Evolutionary conservation across 2,888 invertebrate genomes (phyloP), one percentile per base, ranked within the genome.

Genomic region (Caenorhabditis sp.): DNA sequence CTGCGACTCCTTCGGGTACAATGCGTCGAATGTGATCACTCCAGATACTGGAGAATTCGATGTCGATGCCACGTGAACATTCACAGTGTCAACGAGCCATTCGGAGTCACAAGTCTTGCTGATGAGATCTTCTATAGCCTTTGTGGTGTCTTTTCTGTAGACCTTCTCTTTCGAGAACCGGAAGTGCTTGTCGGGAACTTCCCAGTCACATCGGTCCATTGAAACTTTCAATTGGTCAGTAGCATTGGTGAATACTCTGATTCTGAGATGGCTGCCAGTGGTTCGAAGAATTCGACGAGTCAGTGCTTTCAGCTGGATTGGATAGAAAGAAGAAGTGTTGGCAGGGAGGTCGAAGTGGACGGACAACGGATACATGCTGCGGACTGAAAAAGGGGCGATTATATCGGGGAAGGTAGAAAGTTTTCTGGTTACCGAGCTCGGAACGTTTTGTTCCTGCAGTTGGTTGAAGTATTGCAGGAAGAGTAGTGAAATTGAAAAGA

Each of bases 31-130:
- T 1, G 22, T 24, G 1, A 51, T 24, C 11, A 51, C 11, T 22
- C 51, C 51, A 24, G 51, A 51, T 24, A 15, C 24, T 8, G 22
- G 13, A 6, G 5, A 2, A 2, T 24, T 26, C 3, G 24, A 5
- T 4, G 9, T 1, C 1, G 22, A 11, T 2, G 26, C 4, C 15
- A 70, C 51, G 18, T 26, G n/a, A 15, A 70, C 56, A 24, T 70
- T 61, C 3, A 70, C 69, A 18, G 60, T 70, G 22, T 70, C 69
- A 26, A 26, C 20, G 6, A 70, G 60, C 69, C 69, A 70, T 11
- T 70, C 69, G 15, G 26, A 70, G 32, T 32, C 32, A 32, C 32
- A 9, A n/a, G 58, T 26, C 4, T 18, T n/a, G 6, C 32, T 35
- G 8, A 61, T 15, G 3, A 70, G 58, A 8, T 70, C 13, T 1